Conservation (phyloP, 2,888 invertebrate genomes). For the Polydrusus tereticollis region DNA sequence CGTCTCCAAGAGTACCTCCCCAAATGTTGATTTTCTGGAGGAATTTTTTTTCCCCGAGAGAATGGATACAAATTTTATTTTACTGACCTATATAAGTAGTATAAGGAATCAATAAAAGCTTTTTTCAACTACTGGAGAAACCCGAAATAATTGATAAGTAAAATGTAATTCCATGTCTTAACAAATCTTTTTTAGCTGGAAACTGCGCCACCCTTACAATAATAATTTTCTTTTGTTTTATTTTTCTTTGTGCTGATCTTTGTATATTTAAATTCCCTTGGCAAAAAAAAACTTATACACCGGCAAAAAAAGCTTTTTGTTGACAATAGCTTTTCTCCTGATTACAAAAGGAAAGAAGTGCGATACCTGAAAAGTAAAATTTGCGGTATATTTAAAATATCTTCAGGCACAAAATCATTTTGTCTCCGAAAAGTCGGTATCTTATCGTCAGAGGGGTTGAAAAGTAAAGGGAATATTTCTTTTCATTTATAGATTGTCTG, state of each 20-base stretch:
- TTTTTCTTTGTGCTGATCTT: background rate
- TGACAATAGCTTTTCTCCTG: slow-evolving; percentile 4
- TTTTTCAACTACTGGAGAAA: too few relatives aligned
- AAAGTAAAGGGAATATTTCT: background rate
- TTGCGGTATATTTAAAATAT: slow-evolving; percentile 7
- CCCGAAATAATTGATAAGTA: too few relatives aligned
- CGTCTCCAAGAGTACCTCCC: too few relatives aligned
- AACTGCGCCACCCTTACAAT: too few relatives aligned
- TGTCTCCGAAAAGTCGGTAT: background rate
- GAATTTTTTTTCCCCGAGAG: too few relatives aligned
- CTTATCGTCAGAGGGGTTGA: background rate
- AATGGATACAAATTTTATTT: too few relatives aligned
- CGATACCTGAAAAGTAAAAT: background rate
- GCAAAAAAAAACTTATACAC: slow-evolving; percentile 3
- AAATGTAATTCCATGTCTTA: too few relatives aligned
- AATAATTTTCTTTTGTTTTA: background rate
- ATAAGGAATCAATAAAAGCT: too few relatives aligned
- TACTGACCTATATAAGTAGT: too few relatives aligned
- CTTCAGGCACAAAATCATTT: background rate
- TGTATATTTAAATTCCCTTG: slow-evolving; percentile 1
- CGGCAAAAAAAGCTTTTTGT: background rate
- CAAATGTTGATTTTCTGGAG: too few relatives aligned
- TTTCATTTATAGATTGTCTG: background rate
- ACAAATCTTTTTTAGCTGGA: too few relatives aligned
- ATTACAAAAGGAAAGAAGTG: slow-evolving; percentile 6